Percentiles rank a stretch among this genome's conserved stretches.
Evolutionary conservation across 2,797 vertebrate species (phyloP).

Genomic region (Macroramphosus scolopax): DNA sequence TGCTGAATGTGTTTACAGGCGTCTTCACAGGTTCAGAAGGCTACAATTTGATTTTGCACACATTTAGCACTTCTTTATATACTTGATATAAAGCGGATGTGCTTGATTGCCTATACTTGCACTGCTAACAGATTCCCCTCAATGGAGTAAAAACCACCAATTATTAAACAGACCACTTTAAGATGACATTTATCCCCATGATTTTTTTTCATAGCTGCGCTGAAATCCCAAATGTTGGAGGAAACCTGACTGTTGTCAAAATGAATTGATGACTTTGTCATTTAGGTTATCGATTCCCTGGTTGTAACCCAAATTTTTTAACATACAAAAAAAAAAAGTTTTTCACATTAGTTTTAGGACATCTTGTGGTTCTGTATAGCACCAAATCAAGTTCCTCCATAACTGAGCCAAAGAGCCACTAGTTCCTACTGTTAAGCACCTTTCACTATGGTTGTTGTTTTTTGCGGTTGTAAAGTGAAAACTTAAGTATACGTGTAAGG

Average conservation of each 20-base stretch:
- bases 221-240: no score
- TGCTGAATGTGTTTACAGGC: constrained; percentile 47
- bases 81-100: not conserved
- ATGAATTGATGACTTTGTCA: no score
- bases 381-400: constrained; percentile 26
- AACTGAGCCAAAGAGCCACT: constrained; percentile 53
- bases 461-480: no score
- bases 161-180: no score
- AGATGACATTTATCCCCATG: no score
- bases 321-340: not conserved
- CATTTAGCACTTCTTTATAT: constrained; percentile 2
- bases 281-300: no score
- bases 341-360: constrained; percentile 14
- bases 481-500: no score
- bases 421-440: constrained; percentile 33
- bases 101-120: not conserved
- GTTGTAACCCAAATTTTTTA: no score
- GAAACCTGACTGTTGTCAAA: no score
- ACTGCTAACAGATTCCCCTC: not conserved
- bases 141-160: no score
- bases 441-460: constrained; percentile 27
- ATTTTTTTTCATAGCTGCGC: no score
- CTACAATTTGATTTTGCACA: constrained; percentile 10
- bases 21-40: constrained; percentile 12
- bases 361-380: constrained; percentile 21